phyloP scores from a whole-genome alignment of 2,888 invertebrate genomes.

The Phrixothrix hirtus region DNA sequence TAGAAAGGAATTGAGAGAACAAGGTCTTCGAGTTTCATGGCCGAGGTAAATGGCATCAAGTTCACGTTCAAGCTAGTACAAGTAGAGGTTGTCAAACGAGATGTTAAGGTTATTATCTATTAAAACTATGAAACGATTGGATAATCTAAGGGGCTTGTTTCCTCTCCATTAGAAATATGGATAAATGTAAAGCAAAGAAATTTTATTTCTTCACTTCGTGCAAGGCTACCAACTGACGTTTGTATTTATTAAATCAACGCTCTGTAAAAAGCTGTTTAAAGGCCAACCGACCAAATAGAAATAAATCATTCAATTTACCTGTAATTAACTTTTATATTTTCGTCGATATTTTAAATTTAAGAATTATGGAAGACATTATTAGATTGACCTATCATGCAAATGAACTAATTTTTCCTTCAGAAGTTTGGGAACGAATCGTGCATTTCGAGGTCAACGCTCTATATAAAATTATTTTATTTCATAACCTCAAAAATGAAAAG shows the following conservation, averaged over 20 bases:
- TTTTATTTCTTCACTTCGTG: background rate
- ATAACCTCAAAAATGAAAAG: too few relatives aligned
- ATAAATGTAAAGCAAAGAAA: background rate
- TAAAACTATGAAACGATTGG: constrained; percentile 1
- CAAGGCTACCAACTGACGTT: constrained; percentile 4
- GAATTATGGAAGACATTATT: background rate
- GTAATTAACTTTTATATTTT: background rate
- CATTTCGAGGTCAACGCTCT: too few relatives aligned
- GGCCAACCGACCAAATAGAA: constrained; percentile 4
- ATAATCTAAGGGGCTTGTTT: constrained; percentile 1
- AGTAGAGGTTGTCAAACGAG: constrained; percentile 20
- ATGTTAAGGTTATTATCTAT: constrained; percentile 9
- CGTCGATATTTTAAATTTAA: background rate
- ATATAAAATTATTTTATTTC: too few relatives aligned
- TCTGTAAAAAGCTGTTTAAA: constrained; percentile 6
- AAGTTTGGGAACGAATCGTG: too few relatives aligned
- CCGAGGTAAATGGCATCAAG: constrained; percentile 56
- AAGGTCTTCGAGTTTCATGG: constrained; percentile 49
- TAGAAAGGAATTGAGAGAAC: constrained; percentile 48
- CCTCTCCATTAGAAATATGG: background rate
- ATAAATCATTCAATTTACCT: background rate
- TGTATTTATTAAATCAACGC: constrained; percentile 1
- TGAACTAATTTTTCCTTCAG: background rate
- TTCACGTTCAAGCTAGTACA: constrained; percentile 47
- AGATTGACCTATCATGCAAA: background rate